phyloP scores from a whole-genome alignment of 1,140 invertebrate genomes.

The Drosophila obscura region DNA sequence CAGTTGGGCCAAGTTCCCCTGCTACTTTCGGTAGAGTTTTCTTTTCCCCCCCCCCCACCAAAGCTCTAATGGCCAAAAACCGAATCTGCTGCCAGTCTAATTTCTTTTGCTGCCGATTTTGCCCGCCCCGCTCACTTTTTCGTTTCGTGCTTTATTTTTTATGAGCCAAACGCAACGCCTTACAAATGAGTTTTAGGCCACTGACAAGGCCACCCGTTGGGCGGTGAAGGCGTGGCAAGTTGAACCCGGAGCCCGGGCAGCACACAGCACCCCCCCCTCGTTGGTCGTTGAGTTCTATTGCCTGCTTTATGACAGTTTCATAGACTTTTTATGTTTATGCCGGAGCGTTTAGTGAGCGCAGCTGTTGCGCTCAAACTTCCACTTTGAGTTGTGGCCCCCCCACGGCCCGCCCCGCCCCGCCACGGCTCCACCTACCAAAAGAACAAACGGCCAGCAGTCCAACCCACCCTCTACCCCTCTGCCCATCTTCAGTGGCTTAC shows the following conservation, averaged over 20 bases:
- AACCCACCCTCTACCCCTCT: background rate
- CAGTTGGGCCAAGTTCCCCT: conserved; percentile 25
- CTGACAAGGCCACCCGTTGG: conserved; percentile 63
- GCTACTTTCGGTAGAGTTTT: background rate
- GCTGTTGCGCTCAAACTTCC: conserved; percentile 70
- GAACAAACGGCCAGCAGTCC: background rate
- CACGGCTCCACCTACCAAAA: too few relatives aligned
- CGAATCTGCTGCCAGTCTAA: conserved; percentile 8
- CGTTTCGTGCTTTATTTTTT: conserved; percentile 56
- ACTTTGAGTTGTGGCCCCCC: conserved; percentile 46
- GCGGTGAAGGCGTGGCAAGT: conserved; percentile 15
- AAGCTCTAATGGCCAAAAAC: conserved; percentile 27
- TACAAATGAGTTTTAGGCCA: conserved; percentile 76
- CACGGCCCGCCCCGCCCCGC: background rate
- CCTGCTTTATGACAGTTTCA: conserved; percentile 82
- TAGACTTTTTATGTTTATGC: conserved; percentile 82
- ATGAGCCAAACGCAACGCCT: conserved; percentile 49
- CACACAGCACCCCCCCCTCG: conserved; percentile 9
- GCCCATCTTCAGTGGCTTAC: background rate
- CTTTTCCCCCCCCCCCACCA: too few relatives aligned
- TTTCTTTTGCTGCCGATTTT: conserved; percentile 48
- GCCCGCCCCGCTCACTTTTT: conserved; percentile 31
- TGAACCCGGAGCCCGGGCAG: too few relatives aligned
- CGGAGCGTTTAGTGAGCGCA: conserved; percentile 76
- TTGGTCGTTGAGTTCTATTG: conserved; percentile 78